Percentiles rank a stretch among this genome's conserved stretches.
phyloP scores from a whole-genome alignment of 2,113 vertebrate species.

The Nesogale talazaci region DNA sequence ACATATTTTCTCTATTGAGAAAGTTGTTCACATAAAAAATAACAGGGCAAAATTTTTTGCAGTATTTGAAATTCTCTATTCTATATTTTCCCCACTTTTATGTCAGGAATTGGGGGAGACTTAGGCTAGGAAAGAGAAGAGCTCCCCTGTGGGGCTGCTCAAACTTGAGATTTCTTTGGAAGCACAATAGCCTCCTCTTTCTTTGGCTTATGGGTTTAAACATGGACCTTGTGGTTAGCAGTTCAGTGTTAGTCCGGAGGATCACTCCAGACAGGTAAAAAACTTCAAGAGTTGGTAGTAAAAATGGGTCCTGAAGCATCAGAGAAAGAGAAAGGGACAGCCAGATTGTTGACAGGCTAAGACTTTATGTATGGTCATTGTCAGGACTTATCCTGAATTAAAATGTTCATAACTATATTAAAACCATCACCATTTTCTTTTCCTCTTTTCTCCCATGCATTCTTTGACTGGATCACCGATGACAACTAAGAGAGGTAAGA shows the following conservation, averaged over 20 bases:
- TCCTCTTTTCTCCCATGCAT: not conserved
- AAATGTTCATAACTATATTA: not conserved
- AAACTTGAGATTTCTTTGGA: no score
- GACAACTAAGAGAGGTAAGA: not conserved
- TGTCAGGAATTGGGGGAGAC: not conserved
- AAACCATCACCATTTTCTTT: conserved; percentile 47
- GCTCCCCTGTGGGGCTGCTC: no score
- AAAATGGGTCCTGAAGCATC: conserved; percentile 32
- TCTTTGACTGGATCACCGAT: conserved; percentile 39
- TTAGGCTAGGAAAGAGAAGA: not conserved
- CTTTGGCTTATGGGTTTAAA: no score
- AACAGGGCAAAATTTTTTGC: not conserved
- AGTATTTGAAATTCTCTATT: not conserved
- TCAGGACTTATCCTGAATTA: conserved; percentile 31
- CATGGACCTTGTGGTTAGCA: no score
- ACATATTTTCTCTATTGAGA: conserved; percentile 62
- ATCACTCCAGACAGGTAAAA: not conserved
- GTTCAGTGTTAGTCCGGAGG: no score
- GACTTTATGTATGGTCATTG: conserved; percentile 37
- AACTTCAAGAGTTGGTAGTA: not conserved
- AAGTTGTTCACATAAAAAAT: conserved; percentile 43
- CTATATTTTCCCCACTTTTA: not conserved
- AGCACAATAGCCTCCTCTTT: no score
- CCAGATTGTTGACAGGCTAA: conserved; percentile 29
- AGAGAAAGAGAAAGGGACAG: conserved; percentile 15